These are phyloP conservation scores for Callithrix jacchus DNA, from an alignment of 2,113 vertebrate species.

Conservation along the genomic window DNA sequence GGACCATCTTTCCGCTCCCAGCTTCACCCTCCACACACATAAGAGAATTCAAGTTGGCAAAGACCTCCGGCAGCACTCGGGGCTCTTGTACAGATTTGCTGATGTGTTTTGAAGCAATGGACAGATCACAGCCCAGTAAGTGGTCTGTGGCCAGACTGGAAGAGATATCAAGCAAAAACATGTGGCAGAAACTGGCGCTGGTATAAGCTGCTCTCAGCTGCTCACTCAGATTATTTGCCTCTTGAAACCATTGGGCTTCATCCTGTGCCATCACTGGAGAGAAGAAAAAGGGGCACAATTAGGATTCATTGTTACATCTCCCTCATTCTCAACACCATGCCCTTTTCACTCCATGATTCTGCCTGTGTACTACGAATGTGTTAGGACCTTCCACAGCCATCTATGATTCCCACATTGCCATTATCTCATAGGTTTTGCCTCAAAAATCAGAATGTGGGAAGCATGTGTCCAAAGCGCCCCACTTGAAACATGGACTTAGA, in stretches of 20 bases:
- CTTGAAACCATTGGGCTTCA: slow-evolving; percentile 46
- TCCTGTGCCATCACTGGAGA: slow-evolving; percentile 14
- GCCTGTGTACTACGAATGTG: not conserved
- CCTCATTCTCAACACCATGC: not conserved
- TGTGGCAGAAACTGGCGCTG: slow-evolving; percentile 37
- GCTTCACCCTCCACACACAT: slow-evolving; percentile 77
- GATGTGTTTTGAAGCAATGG: slow-evolving; percentile 63
- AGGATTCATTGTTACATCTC: not conserved
- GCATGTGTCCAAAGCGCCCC: not conserved
- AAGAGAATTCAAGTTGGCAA: slow-evolving; percentile 64
- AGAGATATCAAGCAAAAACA: slow-evolving; percentile 53
- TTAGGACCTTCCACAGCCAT: too few species aligned
- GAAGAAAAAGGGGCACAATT: not conserved
- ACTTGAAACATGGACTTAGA: not conserved
- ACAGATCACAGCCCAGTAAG: slow-evolving; percentile 60
- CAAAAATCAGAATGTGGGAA: not conserved
- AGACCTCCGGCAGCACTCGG: slow-evolving; percentile 60
- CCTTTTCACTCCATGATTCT: not conserved
- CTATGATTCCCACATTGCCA: not conserved
- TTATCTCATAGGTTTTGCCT: not conserved
- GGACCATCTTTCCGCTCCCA: slow-evolving; percentile 72
- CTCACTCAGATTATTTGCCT: slow-evolving; percentile 57
- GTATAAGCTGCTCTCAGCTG: slow-evolving; percentile 59
- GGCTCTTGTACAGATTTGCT: slow-evolving; percentile 52
- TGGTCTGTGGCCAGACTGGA: slow-evolving; percentile 31